A percentile compares a stretch with the other conserved stretches of the same genome.
Conservation (phyloP, 1,140 invertebrate genomes). For the Tribolium castaneum region DNA sequence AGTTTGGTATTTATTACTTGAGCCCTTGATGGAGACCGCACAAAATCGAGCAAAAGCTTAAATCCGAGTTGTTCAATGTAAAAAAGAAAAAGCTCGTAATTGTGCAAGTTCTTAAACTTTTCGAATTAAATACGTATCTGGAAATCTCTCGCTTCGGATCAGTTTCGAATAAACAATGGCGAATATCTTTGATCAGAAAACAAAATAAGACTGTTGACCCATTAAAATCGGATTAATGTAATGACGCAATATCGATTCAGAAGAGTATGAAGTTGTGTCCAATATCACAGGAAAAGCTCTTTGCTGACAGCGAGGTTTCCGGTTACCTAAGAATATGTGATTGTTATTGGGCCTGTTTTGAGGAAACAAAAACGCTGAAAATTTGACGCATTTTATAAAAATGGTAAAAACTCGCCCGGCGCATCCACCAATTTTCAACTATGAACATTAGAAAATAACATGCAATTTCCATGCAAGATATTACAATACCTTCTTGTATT, state of each 20-base stretch:
- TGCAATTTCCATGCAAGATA: constrained; percentile 28
- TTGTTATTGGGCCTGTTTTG: not conserved
- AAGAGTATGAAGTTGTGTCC: constrained; percentile 10
- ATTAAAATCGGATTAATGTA: constrained; percentile 31
- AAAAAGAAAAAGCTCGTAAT: constrained; percentile 8
- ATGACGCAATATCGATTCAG: constrained; percentile 18
- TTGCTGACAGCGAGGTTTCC: not conserved
- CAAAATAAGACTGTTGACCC: constrained; percentile 29
- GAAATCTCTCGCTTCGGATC: constrained; percentile 1
- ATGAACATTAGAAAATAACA: not conserved
- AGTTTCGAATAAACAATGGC: constrained; percentile 14
- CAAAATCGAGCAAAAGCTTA: not conserved
- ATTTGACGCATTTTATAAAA: not conserved
- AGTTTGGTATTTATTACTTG: too few relatives aligned
- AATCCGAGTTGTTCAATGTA: not conserved
- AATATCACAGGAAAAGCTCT: constrained; percentile 24
- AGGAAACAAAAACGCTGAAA: too few relatives aligned
- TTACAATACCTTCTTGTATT: constrained; percentile 38
- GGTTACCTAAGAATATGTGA: not conserved
- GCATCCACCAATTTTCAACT: constrained; percentile 20
- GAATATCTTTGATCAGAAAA: constrained; percentile 34
- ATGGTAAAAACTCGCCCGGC: not conserved
- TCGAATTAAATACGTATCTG: constrained; percentile 35
- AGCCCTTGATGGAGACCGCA: too few relatives aligned
- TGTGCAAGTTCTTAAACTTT: constrained; percentile 18